Evolutionary conservation across 2,797 vertebrate species (phyloP).

Genomic region (Holocentrus rufus): DNA sequence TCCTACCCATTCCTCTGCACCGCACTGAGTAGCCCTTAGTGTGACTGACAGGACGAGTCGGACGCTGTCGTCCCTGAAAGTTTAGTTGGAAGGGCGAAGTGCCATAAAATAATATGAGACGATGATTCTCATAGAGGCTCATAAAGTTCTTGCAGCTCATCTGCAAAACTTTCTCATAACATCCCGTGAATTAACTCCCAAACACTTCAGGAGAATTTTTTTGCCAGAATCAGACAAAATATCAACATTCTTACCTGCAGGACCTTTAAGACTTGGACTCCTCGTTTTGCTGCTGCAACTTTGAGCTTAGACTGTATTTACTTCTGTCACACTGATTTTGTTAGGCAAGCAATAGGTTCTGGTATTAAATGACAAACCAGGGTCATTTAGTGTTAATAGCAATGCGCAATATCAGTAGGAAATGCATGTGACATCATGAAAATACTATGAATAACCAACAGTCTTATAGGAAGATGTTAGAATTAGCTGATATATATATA

Average conservation of each 20-base stretch:
- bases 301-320: background rate
- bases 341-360: constrained; percentile 30
- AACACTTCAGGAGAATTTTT: background rate
- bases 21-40: background rate
- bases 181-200: background rate
- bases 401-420: constrained; percentile 57
- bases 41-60: background rate
- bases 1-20: background rate
- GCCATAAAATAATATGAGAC: constrained; percentile 48
- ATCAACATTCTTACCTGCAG: background rate
- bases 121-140: constrained; percentile 9
- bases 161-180: constrained; percentile 12
- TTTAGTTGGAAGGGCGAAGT: constrained; percentile 26
- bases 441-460: constrained; percentile 47
- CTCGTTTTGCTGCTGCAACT: background rate
- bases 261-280: background rate
- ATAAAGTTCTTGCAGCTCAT: constrained; percentile 9
- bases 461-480: constrained; percentile 36
- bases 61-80: background rate
- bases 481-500: constrained; percentile 37
- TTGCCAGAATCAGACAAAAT: background rate
- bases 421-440: constrained; percentile 59
- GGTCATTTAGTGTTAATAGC: constrained; percentile 49
- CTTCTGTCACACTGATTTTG: background rate
- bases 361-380: constrained; percentile 20